phyloP scores from a whole-genome alignment of 2,888 invertebrate species.

The Omphaloscelis lunosa region DNA sequence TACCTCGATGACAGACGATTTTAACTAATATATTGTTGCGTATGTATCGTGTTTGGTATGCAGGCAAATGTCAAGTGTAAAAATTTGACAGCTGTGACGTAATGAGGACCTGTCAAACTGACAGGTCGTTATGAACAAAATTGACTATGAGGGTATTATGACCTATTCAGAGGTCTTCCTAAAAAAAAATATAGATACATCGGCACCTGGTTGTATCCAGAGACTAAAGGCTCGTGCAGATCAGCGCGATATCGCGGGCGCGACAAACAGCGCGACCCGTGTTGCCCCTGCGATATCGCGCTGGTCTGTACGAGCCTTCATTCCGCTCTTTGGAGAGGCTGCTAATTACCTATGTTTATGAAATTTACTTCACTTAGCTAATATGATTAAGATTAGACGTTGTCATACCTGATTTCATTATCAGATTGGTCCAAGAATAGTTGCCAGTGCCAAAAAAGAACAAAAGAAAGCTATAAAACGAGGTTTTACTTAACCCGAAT shows the following conservation, averaged over 20 bases:
- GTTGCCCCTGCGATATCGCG: no score
- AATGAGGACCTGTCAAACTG: constrained; percentile 7
- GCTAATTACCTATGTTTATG: neutral
- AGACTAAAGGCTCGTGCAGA: no score
- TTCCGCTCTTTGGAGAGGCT: no score
- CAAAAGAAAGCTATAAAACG: neutral
- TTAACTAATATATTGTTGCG: constrained; percentile 59
- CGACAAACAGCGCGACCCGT: no score
- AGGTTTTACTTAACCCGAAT: constrained; percentile 14
- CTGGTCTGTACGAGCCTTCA: no score
- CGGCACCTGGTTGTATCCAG: neutral
- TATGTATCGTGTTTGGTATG: neutral
- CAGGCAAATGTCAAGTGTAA: constrained; percentile 32
- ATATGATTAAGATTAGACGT: neutral
- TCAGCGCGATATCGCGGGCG: no score
- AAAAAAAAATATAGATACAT: neutral
- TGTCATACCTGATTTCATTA: neutral
- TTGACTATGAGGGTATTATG: no score
- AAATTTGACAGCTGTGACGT: constrained; percentile 2
- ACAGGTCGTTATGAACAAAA: neutral
- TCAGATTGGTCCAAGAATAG: neutral
- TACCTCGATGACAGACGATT: constrained; percentile 67
- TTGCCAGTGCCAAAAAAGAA: constrained; percentile 12
- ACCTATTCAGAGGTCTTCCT: neutral
- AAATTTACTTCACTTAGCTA: neutral